Evolutionary conservation across 2,888 invertebrate species (phyloP).

Genomic region (Coelopa pilipes): DNA sequence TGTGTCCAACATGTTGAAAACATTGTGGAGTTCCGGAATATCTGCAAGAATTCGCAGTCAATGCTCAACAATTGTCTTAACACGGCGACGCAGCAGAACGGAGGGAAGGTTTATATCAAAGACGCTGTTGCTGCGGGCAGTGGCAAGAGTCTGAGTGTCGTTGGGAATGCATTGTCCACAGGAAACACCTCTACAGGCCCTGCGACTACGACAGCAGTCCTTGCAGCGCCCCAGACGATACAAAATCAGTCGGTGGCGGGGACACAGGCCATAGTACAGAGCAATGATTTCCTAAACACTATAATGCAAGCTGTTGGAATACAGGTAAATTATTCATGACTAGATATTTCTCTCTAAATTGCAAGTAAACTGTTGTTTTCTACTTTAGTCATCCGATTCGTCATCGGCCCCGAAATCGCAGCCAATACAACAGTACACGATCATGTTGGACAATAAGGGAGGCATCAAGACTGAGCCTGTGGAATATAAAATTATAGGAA

Average conservation of each 20-base stretch:
- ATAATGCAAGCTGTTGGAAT: slow-evolving; percentile 66
- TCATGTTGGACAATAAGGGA: slow-evolving; percentile 61
- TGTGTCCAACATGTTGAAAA: slow-evolving; percentile 74
- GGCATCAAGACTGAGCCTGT: slow-evolving; percentile 54
- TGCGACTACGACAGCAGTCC: slow-evolving; percentile 2
- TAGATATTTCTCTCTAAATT: neutral
- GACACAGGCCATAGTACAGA: slow-evolving; percentile 44
- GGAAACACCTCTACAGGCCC: slow-evolving; percentile 13
- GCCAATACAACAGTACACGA: slow-evolving; percentile 64
- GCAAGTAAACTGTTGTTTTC: slow-evolving; percentile 11
- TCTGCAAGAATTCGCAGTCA: slow-evolving; percentile 74
- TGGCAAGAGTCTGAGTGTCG: slow-evolving; percentile 56
- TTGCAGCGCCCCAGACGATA: slow-evolving; percentile 1
- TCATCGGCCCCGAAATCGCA: slow-evolving; percentile 47
- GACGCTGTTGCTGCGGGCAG: slow-evolving; percentile 63
- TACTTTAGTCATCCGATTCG: slow-evolving; percentile 36
- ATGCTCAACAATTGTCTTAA: slow-evolving; percentile 77
- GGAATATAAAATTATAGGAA: slow-evolving; percentile 55
- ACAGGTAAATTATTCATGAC: slow-evolving; percentile 52
- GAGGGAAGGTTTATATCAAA: slow-evolving; percentile 75
- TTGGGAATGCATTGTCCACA: slow-evolving; percentile 28
- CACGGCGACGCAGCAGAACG: slow-evolving; percentile 72
- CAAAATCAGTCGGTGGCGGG: slow-evolving; percentile 35
- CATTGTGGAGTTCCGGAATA: slow-evolving; percentile 73
- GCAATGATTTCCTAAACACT: slow-evolving; percentile 61